Percentiles rank a stretch among this genome's conserved stretches.
These are phyloP conservation scores for Agapostemon virescens DNA, from an alignment of 2,888 invertebrate genomes.

Conservation along the genomic window DNA sequence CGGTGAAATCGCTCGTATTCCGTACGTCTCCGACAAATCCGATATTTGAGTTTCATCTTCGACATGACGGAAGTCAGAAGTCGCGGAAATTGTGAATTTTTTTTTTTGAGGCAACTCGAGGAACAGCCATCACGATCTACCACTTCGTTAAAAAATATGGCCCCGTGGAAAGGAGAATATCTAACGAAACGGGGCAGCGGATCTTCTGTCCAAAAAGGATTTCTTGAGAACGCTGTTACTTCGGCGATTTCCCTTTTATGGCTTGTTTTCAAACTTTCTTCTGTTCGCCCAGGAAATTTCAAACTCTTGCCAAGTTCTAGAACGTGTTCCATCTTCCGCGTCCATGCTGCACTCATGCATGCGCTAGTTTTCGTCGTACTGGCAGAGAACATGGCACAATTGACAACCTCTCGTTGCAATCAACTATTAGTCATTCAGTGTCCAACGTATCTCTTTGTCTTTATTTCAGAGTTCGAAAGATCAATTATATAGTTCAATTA, in stretches of 20 bases:
- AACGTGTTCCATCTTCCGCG: neutral
- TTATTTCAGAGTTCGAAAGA: too few species aligned
- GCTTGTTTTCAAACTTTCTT: slow-evolving; percentile 4
- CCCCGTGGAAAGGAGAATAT: neutral
- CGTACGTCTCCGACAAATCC: neutral
- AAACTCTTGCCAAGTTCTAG: neutral
- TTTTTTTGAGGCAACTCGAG: slow-evolving; percentile 5
- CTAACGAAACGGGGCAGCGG: neutral
- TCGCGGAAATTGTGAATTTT: slow-evolving; percentile 12
- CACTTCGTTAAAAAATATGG: slow-evolving; percentile 18
- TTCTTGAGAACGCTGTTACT: neutral
- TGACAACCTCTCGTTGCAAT: neutral
- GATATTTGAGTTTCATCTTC: slow-evolving; percentile 12
- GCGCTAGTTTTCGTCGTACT: neutral
- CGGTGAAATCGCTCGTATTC: neutral
- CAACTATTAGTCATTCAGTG: neutral
- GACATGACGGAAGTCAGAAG: neutral
- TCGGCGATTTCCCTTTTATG: slow-evolving; percentile 7
- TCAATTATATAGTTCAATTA: too few species aligned
- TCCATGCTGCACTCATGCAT: neutral
- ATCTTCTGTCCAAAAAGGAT: slow-evolving; percentile 7
- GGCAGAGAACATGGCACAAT: neutral
- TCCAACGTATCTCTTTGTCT: too few species aligned
- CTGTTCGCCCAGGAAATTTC: neutral
- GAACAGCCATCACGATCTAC: neutral